These are phyloP conservation scores for Dipodomys merriami DNA, from an alignment of 2,113 vertebrate genomes.

Conservation along the genomic window DNA sequence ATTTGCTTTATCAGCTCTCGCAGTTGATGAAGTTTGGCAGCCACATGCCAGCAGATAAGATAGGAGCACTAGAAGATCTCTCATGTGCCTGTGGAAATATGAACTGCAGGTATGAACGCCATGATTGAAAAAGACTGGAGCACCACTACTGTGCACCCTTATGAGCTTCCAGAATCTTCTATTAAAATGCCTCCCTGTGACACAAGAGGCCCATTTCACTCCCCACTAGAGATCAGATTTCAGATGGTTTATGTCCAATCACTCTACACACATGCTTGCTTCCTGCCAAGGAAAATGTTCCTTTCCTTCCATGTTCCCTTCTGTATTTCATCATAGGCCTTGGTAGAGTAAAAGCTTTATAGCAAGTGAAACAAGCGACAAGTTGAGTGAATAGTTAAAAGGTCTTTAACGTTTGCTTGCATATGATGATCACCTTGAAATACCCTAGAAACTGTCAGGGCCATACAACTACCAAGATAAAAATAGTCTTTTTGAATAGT, in stretches of 20 bases:
- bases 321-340: not conserved
- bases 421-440: not conserved
- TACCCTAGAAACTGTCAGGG: not conserved
- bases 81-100: not conserved
- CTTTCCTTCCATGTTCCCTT: not conserved
- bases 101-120: not conserved
- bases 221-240: not conserved
- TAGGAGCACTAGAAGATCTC: not conserved
- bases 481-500: not conserved
- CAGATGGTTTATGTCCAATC: not conserved
- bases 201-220: not conserved
- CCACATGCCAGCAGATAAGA: not conserved
- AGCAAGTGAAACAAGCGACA: not conserved
- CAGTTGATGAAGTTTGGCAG: not conserved
- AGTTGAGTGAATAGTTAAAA: not conserved
- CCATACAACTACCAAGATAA: not conserved
- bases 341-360: not conserved
- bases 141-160: not conserved
- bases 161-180: not conserved
- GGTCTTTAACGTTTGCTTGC: not conserved
- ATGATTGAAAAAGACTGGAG: not conserved
- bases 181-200: not conserved
- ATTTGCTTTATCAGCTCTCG: constrained; percentile 20
- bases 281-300: not conserved
- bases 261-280: not conserved